A percentile compares a stretch with the other conserved stretches of the same genome.
Evolutionary conservation across 2,888 invertebrate genomes (phyloP).

Genomic region (Diadegma fenestrale): DNA sequence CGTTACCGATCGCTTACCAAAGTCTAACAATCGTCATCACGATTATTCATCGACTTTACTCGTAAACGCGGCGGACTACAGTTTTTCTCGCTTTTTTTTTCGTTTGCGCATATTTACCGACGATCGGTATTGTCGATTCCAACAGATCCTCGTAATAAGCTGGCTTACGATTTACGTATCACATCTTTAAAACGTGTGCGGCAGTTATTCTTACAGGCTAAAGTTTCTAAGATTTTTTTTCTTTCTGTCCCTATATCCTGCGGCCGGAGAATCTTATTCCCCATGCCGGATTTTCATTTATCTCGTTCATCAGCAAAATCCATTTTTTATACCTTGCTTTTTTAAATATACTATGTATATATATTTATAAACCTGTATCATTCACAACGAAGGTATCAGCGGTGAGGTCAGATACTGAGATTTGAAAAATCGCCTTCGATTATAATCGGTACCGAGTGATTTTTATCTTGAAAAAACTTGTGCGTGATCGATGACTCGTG

Average conservation of each 20-base stretch:
- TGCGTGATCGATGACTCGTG: background rate
- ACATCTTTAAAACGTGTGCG: slow-evolving; percentile 79
- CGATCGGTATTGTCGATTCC: slow-evolving; percentile 36
- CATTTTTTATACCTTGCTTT: slow-evolving; percentile 9
- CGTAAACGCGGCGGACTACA: no score
- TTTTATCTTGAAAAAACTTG: background rate
- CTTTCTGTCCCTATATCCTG: slow-evolving; percentile 36
- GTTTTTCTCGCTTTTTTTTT: slow-evolving; percentile 32
- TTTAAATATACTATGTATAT: slow-evolving; percentile 38
- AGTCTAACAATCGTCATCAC: slow-evolving; percentile 48
- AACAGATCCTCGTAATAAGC: slow-evolving; percentile 66
- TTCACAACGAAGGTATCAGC: slow-evolving; percentile 45
- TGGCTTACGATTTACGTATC: slow-evolving; percentile 79
- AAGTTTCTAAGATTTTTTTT: slow-evolving; percentile 48
- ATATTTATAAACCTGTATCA: slow-evolving; percentile 57
- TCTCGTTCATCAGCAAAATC: slow-evolving; percentile 48
- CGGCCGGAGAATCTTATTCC: slow-evolving; percentile 55
- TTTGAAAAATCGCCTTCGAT: slow-evolving; percentile 7
- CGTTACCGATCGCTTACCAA: slow-evolving; percentile 51
- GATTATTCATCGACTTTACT: slow-evolving; percentile 13
- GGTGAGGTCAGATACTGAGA: slow-evolving; percentile 28
- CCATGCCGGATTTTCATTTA: slow-evolving; percentile 24
- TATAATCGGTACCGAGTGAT: background rate
- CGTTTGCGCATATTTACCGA: slow-evolving; percentile 23
- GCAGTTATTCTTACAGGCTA: slow-evolving; percentile 77